Base-by-base conservation (phyloP, 30 jellyfish, hydroid and myxozoan genomes). In the Nemopilema nomurai region DNA sequence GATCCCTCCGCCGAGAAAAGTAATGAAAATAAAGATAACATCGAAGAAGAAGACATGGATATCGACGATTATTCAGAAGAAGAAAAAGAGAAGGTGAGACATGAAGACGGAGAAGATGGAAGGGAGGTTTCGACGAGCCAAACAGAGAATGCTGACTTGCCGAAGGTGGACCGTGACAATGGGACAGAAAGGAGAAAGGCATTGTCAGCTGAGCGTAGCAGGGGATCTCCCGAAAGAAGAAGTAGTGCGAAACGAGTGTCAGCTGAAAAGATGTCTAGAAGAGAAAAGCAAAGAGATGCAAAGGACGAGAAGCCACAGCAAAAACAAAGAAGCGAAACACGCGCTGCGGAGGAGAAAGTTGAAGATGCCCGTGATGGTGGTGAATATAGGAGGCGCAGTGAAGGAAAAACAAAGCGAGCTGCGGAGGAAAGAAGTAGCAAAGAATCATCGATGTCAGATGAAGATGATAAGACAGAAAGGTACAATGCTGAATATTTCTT, bases 11-110 rank as follows among this genome's bases (percentile, higher is more conserved):
- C 31, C 33, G 71, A 27, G 28, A n/a, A 29, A 53, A 22, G 53
- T 49, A 52, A 49, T 28, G 83, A 73, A 19, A 51, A 31, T 24
- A 28, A 52, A 26, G 83, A 84, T 31, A 84, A 32, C 66, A 28
- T 62, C 49, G 87, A 31, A 1, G 70, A 71, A 21, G 87, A 63
- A 66, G 89, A 79, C 53, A 79, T 79, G 89, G 89, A 79, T 26
- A 63, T 79, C 0, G 89, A 77, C 23, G 81, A 74, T 4, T n/a
- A 49, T 31, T 79, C 49, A 16, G 71, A 41, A 31, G 87, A 49
- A 29, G 87, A 49, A 28, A 51, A 17, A 18, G 52, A 64, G 50
- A n/a, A 68, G 27, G n/a, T 25, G 9, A 52, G 19, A 21, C n/a
- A 20, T 30, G 86, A 50, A 23, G 30, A 51, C 19, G 22, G 3